These are phyloP conservation scores for Orthonyx spaldingii DNA, from an alignment of 2,113 vertebrate genomes.

Conservation along the genomic window DNA sequence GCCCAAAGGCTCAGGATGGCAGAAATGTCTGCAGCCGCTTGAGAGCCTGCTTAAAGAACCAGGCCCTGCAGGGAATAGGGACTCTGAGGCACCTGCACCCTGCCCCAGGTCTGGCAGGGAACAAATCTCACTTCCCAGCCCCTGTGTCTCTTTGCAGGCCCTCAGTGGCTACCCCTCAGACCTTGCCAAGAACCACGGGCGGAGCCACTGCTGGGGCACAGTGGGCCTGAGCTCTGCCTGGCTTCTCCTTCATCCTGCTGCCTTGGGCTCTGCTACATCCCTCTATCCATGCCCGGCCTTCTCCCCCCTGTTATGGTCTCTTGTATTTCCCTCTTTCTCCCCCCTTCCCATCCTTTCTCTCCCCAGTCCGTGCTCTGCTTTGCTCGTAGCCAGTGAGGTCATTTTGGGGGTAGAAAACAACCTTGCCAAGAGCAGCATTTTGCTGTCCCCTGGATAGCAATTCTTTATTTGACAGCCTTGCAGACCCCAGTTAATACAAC, in stretches of 20 bases:
- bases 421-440: not conserved
- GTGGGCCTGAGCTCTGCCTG: not conserved
- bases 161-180: not conserved
- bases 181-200: not conserved
- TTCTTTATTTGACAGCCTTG: not conserved
- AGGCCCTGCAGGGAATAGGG: not conserved
- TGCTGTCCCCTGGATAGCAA: not conserved
- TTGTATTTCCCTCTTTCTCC: not conserved
- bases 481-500: not conserved
- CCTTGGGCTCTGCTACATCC: not conserved
- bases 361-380: not conserved
- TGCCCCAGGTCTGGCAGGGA: not conserved
- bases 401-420: not conserved
- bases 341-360: not conserved
- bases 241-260: rapidly evolving
- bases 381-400: not conserved
- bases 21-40: not conserved
- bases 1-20: not conserved
- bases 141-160: not conserved
- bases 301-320: not conserved
- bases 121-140: not conserved
- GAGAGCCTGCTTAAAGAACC: not conserved
- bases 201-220: not conserved
- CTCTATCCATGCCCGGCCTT: not conserved
- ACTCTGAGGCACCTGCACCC: not conserved